Base-by-base conservation (phyloP, 2,888 invertebrate genomes). In the Tortrix viridana region DNA sequence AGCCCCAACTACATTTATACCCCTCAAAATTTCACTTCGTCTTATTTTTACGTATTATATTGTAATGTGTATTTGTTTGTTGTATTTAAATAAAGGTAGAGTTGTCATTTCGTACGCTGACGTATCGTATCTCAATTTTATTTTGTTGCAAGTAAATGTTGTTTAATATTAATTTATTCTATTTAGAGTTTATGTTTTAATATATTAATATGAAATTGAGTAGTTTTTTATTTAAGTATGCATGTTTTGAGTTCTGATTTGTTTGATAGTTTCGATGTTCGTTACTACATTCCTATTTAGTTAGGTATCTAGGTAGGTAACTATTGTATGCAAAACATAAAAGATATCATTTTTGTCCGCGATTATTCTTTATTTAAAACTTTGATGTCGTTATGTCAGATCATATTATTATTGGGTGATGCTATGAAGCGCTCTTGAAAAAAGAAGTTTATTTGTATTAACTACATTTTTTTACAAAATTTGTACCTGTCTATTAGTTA, bases 21-120 rank as follows among this genome's bases (percentile, higher is more conserved):
- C 20, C 47, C 19, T 32, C 57, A 49, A 49, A 58, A 62, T 53
- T 54, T 54, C 59, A 38, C 50, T 55, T 64, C 43, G 26, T 58
- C 32, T 52, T 52, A 71, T 72, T 77, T 85, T 86, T 3, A 32
- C 32, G 32, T 89, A 88, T 88, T 88, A 88, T 87, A 89, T 83
- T 88, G 88, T 88, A 84, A 82, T 83, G 83, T 82, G 81, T 32
- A 32, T 79, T 81, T 83, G 86, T 85, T 81, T 81, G 83, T 81
- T 75, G 79, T 74, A 84, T 85, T 84, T 85, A 82, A 84, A 85
- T 85, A 82, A 79, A 75, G 77, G 78, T 80, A 74, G 76, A 77
- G 79, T 76, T 77, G 80, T 79, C 79, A 78, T 78, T 78, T 80
- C 81, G 76, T 74, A 72, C 74, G 69, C 63, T 65, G 67, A 67